Evolutionary conservation across 2,888 invertebrate genomes (phyloP).

Genomic region (Allophyes oxyacanthae): DNA sequence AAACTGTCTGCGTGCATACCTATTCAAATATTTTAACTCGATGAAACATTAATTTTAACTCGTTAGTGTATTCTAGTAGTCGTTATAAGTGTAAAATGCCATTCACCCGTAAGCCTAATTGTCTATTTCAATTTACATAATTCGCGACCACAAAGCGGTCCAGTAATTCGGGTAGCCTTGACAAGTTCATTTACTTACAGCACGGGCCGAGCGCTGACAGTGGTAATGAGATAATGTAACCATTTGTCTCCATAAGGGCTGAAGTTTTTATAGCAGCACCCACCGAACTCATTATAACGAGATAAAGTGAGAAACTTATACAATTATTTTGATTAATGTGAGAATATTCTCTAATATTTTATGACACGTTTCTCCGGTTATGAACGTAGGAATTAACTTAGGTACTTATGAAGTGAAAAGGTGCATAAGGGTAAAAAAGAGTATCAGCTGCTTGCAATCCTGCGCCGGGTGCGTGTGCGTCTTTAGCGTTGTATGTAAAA

Average conservation of each 20-base stretch:
- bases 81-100: conserved; percentile 43
- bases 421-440: conserved; percentile 19
- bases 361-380: conserved; percentile 19
- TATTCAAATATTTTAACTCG: not conserved
- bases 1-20: not conserved
- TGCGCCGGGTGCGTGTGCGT: conserved; percentile 10
- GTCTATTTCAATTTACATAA: conserved; percentile 72
- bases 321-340: conserved; percentile 49
- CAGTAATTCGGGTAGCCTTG: conserved; percentile 72
- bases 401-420: conserved; percentile 9
- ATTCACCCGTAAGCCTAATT: conserved; percentile 68
- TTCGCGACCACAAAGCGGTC: conserved; percentile 63
- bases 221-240: conserved; percentile 60
- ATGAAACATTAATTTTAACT: conserved; percentile 28
- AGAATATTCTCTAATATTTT: conserved; percentile 25
- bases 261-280: conserved; percentile 50
- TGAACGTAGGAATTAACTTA: conserved; percentile 21
- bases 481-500: not conserved
- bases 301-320: conserved; percentile 46
- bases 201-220: conserved; percentile 44
- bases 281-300: conserved; percentile 24
- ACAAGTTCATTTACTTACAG: conserved; percentile 71
- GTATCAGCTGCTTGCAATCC: conserved; percentile 27
- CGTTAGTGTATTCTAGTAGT: conserved; percentile 18
- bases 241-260: conserved; percentile 52